These are phyloP conservation scores for Erebia palarica DNA, from an alignment of 2,888 invertebrate species.

Conservation along the genomic window DNA sequence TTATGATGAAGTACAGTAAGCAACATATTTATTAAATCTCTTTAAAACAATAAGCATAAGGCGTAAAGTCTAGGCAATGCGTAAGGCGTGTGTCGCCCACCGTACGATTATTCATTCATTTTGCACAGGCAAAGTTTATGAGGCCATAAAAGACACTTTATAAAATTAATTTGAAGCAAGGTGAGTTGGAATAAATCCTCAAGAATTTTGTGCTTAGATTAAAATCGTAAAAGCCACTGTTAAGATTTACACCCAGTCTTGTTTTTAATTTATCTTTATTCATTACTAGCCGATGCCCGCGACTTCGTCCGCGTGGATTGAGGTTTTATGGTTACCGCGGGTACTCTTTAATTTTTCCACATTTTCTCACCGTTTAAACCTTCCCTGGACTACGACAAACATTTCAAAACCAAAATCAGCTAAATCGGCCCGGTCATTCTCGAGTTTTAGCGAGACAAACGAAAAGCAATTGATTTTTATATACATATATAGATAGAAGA, in stretches of 20 bases:
- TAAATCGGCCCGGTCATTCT: no score
- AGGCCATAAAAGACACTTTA: conserved; percentile 62
- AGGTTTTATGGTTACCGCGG: no score
- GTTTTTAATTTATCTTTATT: not conserved
- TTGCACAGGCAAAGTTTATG: conserved; percentile 43
- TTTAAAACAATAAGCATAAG: not conserved
- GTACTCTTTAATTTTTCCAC: no score
- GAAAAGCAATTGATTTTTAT: no score
- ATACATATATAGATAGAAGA: no score
- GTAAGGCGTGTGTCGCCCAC: conserved; percentile 21
- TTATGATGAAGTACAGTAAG: conserved; percentile 22
- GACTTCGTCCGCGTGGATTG: no score
- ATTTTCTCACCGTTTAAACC: no score
- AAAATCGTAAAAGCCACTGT: conserved; percentile 60
- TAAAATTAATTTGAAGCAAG: conserved; percentile 60
- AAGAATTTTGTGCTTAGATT: conserved; percentile 60
- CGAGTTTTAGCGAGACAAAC: no score
- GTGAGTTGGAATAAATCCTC: conserved; percentile 42
- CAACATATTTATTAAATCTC: not conserved
- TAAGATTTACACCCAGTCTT: conserved; percentile 56
- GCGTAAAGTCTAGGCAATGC: not conserved
- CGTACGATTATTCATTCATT: conserved; percentile 40
- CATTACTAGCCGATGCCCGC: no score
- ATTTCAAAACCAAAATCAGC: no score
- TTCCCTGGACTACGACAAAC: no score